Percentiles rank a stretch among this genome's conserved stretches.
phyloP scores from a whole-genome alignment of 2,888 invertebrate species.

The Chaetoderma sp. region DNA sequence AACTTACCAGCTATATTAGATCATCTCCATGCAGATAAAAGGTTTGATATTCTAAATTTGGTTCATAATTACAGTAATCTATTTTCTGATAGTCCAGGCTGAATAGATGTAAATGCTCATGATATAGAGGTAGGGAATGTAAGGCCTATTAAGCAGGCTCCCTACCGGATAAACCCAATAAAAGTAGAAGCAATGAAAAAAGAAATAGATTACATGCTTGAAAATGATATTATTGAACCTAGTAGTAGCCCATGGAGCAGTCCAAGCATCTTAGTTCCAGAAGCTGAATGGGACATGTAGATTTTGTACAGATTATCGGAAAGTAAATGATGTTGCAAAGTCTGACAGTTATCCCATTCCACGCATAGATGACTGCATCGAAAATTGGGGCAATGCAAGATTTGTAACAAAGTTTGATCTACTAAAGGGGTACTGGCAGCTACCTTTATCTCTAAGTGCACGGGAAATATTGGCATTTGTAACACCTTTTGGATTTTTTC shows the following conservation, averaged over 20 bases:
- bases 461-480: too few relatives aligned
- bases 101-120: slow-evolving; percentile 5
- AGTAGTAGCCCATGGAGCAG: slow-evolving; percentile 40
- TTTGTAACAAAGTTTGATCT: slow-evolving; percentile 42
- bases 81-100: slow-evolving; percentile 16
- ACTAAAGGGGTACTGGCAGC: slow-evolving; percentile 35
- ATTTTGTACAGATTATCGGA: slow-evolving; percentile 39
- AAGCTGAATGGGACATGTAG: slow-evolving; percentile 31
- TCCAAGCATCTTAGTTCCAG: slow-evolving; percentile 37
- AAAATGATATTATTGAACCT: slow-evolving; percentile 42
- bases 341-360: slow-evolving; percentile 41
- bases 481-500: too few relatives aligned
- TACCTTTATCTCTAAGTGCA: slow-evolving; percentile 33
- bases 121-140: slow-evolving; percentile 18
- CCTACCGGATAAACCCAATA: slow-evolving; percentile 13
- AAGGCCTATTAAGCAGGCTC: slow-evolving; percentile 19
- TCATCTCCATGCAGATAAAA: not conserved
- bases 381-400: slow-evolving; percentile 37
- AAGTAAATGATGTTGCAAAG: slow-evolving; percentile 41
- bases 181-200: slow-evolving; percentile 15
- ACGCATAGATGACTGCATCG: slow-evolving; percentile 44
- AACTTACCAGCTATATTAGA: not conserved
- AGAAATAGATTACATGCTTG: slow-evolving; percentile 38
- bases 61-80: slow-evolving; percentile 6
- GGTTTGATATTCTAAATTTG: not conserved